These are phyloP conservation scores for Hylaeus anthracinus DNA, from an alignment of 1,140 invertebrate species.

Conservation along the genomic window DNA sequence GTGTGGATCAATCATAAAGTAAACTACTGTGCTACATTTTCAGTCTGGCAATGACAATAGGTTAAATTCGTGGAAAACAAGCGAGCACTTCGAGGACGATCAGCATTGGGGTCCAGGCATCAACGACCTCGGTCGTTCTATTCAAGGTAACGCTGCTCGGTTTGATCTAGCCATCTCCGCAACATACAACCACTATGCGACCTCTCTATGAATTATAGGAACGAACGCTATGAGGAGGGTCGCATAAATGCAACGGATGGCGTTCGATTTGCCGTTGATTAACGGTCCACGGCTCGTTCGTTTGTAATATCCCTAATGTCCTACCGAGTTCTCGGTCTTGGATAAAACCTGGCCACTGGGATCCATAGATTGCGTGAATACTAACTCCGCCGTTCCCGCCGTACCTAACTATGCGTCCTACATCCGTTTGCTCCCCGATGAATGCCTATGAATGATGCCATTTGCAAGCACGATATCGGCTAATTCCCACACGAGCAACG, in stretches of 20 bases:
- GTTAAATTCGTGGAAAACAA: too few species aligned
- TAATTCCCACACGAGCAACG: neutral
- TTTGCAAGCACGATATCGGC: neutral
- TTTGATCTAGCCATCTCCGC: neutral
- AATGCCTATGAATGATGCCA: constrained; percentile 29
- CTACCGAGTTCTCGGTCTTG: constrained; percentile 30
- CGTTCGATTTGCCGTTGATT: constrained; percentile 32
- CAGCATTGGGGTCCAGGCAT: neutral
- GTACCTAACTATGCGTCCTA: constrained; percentile 28
- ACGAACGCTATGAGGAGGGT: constrained; percentile 18
- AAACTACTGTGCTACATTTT: too few species aligned
- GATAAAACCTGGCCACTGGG: constrained; percentile 27
- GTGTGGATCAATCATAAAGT: too few species aligned
- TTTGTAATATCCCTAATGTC: constrained; percentile 58
- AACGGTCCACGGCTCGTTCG: constrained; percentile 28
- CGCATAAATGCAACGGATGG: constrained; percentile 28
- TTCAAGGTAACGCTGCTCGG: neutral
- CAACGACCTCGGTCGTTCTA: neutral
- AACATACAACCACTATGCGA: neutral
- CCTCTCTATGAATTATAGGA: constrained; percentile 22
- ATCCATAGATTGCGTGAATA: constrained; percentile 21
- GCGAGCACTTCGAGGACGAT: neutral
- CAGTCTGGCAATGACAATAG: too few species aligned
- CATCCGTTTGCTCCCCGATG: constrained; percentile 17
- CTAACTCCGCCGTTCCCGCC: neutral